phyloP scores from a whole-genome alignment of 2,797 vertebrate genomes.

The Xenops minutus region DNA sequence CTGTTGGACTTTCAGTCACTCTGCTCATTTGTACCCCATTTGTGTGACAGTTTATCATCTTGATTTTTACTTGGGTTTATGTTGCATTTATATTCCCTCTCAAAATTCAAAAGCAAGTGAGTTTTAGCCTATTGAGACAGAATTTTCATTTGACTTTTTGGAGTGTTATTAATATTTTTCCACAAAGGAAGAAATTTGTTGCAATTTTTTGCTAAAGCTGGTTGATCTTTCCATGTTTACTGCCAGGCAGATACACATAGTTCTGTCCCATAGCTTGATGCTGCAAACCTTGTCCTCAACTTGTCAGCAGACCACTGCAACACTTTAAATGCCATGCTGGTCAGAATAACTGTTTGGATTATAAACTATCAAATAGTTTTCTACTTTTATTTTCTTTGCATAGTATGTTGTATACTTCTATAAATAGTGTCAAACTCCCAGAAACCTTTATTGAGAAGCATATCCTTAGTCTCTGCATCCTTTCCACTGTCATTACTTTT shows the following conservation, averaged over 20 bases:
- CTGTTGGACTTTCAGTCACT: background rate
- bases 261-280: background rate
- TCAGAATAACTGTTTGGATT: background rate
- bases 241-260: background rate
- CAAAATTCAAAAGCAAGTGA: background rate
- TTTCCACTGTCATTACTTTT: background rate
- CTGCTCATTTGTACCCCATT: background rate
- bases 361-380: background rate
- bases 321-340: background rate
- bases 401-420: background rate
- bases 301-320: background rate
- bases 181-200: background rate
- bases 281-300: background rate
- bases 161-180: background rate
- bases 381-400: background rate
- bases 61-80: background rate
- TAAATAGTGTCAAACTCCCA: background rate
- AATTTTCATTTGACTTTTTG: background rate
- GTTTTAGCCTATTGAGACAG: background rate
- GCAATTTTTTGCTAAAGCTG: background rate
- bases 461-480: background rate
- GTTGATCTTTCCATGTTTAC: background rate
- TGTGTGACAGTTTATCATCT: background rate
- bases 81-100: background rate
- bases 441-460: background rate